These are phyloP conservation scores for Drosophila sturtevanti DNA, from an alignment of 1,140 invertebrate genomes.

Conservation along the genomic window DNA sequence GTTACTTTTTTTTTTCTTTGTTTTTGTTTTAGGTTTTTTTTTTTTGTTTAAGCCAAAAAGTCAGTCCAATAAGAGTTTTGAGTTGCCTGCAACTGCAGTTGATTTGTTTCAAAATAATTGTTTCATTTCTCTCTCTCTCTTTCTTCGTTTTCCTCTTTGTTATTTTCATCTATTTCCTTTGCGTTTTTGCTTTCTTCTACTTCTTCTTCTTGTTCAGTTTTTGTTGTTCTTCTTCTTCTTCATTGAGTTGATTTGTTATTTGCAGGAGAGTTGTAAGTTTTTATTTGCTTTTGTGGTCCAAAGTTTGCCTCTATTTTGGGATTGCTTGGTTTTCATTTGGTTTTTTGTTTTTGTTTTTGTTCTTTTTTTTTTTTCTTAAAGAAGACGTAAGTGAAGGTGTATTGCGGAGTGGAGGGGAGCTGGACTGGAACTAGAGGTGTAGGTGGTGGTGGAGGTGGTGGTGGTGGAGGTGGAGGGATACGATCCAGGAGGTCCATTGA, in stretches of 20 bases:
- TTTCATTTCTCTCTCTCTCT: constrained; percentile 58
- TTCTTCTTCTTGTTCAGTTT: constrained; percentile 18
- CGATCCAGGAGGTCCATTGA: constrained; percentile 24
- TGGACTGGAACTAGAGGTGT: constrained; percentile 2
- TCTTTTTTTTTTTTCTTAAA: too few species aligned
- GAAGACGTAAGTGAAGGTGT: background rate
- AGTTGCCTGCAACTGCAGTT: constrained; percentile 82
- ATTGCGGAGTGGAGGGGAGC: background rate
- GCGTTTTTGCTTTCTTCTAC: constrained; percentile 38
- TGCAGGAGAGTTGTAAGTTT: constrained; percentile 40
- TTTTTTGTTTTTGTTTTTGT: constrained; percentile 34
- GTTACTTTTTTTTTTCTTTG: constrained; percentile 60
- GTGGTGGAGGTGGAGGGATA: background rate
- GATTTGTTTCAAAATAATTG: constrained; percentile 80
- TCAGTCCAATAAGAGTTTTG: constrained; percentile 81
- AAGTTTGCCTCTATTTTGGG: constrained; percentile 68
- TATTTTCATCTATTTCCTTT: constrained; percentile 29
- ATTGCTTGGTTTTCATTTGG: background rate
- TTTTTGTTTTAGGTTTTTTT: constrained; percentile 49
- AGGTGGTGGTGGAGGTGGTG: constrained; percentile 19
- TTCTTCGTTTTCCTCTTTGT: constrained; percentile 53
- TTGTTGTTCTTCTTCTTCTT: constrained; percentile 45
- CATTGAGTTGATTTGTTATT: constrained; percentile 55
- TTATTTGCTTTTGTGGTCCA: constrained; percentile 68
- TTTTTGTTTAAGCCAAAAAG: constrained; percentile 71